phyloP scores from a whole-genome alignment of 1,140 invertebrate genomes.

The Bicyclus anynana region DNA sequence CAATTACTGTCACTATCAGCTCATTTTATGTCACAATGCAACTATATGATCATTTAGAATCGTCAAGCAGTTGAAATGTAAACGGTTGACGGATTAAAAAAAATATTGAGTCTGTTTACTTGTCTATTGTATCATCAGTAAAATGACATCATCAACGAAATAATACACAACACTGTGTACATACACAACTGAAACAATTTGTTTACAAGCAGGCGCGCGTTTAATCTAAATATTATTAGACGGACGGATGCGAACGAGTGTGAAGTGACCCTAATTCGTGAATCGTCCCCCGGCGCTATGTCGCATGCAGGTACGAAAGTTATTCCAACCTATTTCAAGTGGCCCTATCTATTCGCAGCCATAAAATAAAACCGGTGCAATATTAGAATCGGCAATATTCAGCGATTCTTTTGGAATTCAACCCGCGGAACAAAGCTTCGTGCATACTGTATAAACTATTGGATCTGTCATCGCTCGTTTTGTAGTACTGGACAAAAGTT shows the following conservation, averaged over 20 bases:
- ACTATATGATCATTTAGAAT: too few relatives aligned
- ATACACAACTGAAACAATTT: too few relatives aligned
- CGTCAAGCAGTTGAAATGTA: too few relatives aligned
- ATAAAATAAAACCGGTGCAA: conserved; percentile 21
- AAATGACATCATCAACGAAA: too few relatives aligned
- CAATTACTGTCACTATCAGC: too few relatives aligned
- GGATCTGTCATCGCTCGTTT: neutral
- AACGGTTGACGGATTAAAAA: too few relatives aligned
- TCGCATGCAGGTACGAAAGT: conserved; percentile 18
- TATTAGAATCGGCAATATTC: conserved; percentile 19
- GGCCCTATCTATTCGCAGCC: conserved; percentile 19
- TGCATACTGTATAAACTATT: neutral
- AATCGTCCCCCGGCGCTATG: conserved; percentile 16
- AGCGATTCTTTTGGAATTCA: neutral
- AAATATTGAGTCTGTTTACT: too few relatives aligned
- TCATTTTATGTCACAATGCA: too few relatives aligned
- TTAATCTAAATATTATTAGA: neutral
- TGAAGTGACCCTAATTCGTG: conserved; percentile 10
- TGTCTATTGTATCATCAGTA: too few relatives aligned
- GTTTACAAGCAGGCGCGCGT: too few relatives aligned
- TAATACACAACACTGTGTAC: too few relatives aligned
- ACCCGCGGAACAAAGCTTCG: neutral
- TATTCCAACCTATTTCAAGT: conserved; percentile 19
- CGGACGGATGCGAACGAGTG: neutral
- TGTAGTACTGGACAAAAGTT: neutral